Evolutionary conservation across 2,113 vertebrate species (phyloP), one percentile per base, ranked within the genome.

Genomic region (Scophthalmus maximus): DNA sequence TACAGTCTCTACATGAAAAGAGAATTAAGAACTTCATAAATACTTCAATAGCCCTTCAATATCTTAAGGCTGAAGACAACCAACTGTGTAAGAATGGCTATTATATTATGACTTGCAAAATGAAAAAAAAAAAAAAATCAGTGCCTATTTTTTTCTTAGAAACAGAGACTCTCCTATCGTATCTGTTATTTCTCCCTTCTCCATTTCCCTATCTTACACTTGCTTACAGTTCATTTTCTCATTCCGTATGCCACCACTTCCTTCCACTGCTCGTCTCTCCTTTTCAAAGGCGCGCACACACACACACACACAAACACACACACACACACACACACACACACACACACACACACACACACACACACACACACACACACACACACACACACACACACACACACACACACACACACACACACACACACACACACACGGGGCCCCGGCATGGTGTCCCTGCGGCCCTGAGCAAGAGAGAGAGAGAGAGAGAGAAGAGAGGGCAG

Each of bases 381-480:
- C 59, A 42, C 34, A 40, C 51, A 34, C 64, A 47, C 47, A 53
- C 46, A 61, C 57, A 50, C 68, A 57, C 49, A 64, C 20, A n/a
- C n/a, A n/a, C 46, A 23, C 66, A 73, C 62, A 79, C 34, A 70
- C 57, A 42, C 18, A 34, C 59, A 42, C 34, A 40, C 51, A 34
- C 64, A 47, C 47, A 53, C 46, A 61, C 57, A 50, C 68, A 57
- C 49, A 64, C 20, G 1, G 7, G 6, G 56, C 70, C 50, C 30
- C 0, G 5, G 38, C 23, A 40, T 15, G 17, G 68, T 75, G 64
- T 83, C 78, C 85, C 84, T 75, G 64, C 34, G 59, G 81, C 81
- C 78, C 70, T 53, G 56, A 52, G 83, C 63, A 61, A 53, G 59
- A 73, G 77, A 52, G 57, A 71, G 68, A 34, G 52, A 60, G 58